These are phyloP conservation scores for Nasonovia ribisnigri DNA, from an alignment of 2,888 invertebrate species.

Conservation along the genomic window DNA sequence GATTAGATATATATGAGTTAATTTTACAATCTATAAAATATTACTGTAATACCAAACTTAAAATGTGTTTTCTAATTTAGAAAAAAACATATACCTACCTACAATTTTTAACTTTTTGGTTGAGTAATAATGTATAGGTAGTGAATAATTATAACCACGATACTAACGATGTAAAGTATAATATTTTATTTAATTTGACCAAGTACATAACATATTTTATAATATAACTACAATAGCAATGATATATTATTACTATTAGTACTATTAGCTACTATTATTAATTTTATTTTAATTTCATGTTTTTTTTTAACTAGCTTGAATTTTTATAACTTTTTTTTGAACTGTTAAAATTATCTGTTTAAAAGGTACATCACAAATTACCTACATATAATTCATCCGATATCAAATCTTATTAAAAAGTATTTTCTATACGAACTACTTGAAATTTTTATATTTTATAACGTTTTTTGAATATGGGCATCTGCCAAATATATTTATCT, in stretches of 20 bases:
- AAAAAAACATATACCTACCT: neutral
- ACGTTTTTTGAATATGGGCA: neutral
- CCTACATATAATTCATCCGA: neutral
- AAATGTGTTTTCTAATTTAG: neutral
- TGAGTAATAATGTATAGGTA: no score
- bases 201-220: neutral
- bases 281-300: neutral
- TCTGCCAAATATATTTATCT: neutral
- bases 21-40: slow-evolving; percentile 20
- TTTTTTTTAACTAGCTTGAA: neutral
- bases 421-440: neutral
- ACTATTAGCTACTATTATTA: no score
- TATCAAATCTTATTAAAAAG: neutral
- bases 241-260: no score
- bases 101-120: neutral
- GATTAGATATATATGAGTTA: neutral
- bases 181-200: neutral
- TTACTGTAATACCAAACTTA: neutral
- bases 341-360: neutral
- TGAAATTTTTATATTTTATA: no score
- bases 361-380: neutral
- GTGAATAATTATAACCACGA: neutral
- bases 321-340: neutral
- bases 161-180: neutral
- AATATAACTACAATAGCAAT: neutral